A percentile compares a stretch with the other conserved stretches of the same genome.
These are phyloP conservation scores for Hypomecis atomaria DNA, from an alignment of 2,888 invertebrate genomes.

Conservation along the genomic window DNA sequence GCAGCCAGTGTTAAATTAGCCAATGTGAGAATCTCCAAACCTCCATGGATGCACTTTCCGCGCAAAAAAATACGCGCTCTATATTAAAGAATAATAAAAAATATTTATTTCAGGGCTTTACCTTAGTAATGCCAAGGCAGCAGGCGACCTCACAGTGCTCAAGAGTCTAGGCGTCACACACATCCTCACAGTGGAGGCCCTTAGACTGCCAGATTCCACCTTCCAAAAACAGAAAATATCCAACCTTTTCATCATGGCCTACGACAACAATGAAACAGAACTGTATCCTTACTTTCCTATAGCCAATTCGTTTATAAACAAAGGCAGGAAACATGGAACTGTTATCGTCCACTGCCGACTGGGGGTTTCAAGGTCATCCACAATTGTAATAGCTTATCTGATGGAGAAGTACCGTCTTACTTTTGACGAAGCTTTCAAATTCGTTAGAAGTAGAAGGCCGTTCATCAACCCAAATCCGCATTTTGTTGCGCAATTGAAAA, in stretches of 20 bases:
- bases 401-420: slow-evolving; percentile 94
- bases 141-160: slow-evolving; percentile 65
- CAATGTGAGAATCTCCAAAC: too few species aligned
- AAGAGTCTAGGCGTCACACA: slow-evolving; percentile 74
- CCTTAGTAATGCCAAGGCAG: slow-evolving; percentile 76
- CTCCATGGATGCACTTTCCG: too few species aligned
- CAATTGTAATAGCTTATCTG: slow-evolving; percentile 97
- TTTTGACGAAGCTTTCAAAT: slow-evolving; percentile 94
- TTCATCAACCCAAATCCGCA: slow-evolving; percentile 98
- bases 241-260: slow-evolving; percentile 77
- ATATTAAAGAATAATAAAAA: background rate
- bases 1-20: too few species aligned
- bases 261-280: slow-evolving; percentile 74
- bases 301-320: slow-evolving; percentile 76
- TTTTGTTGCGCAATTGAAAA: slow-evolving; percentile 96
- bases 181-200: slow-evolving; percentile 75
- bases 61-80: too few species aligned
- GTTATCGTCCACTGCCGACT: slow-evolving; percentile 98
- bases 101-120: slow-evolving; percentile 61
- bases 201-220: slow-evolving; percentile 68
- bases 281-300: slow-evolving; percentile 78
- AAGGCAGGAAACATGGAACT: slow-evolving; percentile 86
- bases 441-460: slow-evolving; percentile 92
- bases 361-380: slow-evolving; percentile 97
- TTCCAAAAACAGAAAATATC: slow-evolving; percentile 66